Evolutionary conservation across 2,888 invertebrate species (phyloP), one percentile per base, ranked within the genome.

Genomic region (Hydropsyche betteni): DNA sequence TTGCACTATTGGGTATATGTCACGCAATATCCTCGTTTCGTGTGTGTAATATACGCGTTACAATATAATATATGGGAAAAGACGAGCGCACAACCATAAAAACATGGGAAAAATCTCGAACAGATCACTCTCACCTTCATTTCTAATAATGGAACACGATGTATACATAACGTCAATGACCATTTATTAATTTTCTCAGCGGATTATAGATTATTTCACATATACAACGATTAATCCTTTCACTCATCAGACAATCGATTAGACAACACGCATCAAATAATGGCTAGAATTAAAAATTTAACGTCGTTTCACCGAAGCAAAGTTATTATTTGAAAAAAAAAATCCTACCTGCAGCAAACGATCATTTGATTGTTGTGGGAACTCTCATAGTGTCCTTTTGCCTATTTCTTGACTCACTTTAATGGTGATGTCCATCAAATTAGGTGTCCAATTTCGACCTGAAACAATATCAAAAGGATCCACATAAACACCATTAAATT

Each of bases 331-430:
- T 10, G 7, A 6, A 44, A 44, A 70, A 16, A 16, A 52, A 16
- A 5, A 44, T 70, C 44, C 7, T 72, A 77, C 77, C 77, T 74
- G 71, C 33, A 52, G 34, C 52, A 61, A 74, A 72, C 74, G 73
- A 75, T 69, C 64, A 71, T 74, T 55, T 71, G 68, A 77, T 75
- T 70, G 74, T 75, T 75, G 74, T 79, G 78, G 76, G 78, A 79
- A 77, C 76, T 16, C 64, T 50, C 74, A 74, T 74, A 77, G 69
- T 79, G 78, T 79, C 64, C 64, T 34, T 64, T 6, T 74, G 75
- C 6, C 78, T 75, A 50, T 38, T 24, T 44, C 74, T 33, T 69
- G 51, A 16, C 36, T 14, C 14, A 12, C n/a, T 8, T 36, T 72
- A 72, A 72, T 72, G 61, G 61, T 61, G 55, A 72, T 72, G 72